These are phyloP conservation scores for Pristiophorus japonicus DNA, from an alignment of 2,113 vertebrate genomes.

Conservation along the genomic window DNA sequence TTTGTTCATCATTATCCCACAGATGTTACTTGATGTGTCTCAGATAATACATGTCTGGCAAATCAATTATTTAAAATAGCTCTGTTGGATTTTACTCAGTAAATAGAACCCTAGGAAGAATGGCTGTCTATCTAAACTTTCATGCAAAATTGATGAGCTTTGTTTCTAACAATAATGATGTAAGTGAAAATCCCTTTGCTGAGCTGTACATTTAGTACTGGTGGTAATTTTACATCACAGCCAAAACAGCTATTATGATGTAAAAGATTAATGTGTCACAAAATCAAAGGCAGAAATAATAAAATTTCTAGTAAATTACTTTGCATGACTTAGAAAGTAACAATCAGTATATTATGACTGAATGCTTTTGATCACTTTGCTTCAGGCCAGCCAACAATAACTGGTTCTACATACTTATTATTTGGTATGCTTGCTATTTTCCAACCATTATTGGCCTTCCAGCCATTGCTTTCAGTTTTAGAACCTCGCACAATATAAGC, in stretches of 20 bases:
- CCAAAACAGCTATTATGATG: background rate
- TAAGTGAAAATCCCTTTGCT: no score
- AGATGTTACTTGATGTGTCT: background rate
- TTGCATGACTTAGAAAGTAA: background rate
- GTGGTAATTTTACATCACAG: background rate
- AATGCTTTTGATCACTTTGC: background rate
- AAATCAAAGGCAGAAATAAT: slow-evolving; percentile 16
- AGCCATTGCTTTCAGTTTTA: background rate
- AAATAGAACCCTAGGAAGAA: background rate
- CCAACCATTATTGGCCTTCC: background rate
- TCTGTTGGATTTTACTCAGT: background rate
- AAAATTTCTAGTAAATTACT: slow-evolving; percentile 8
- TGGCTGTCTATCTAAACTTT: background rate
- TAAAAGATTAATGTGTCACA: background rate
- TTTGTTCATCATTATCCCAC: background rate
- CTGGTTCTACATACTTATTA: background rate
- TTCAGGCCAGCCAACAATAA: background rate
- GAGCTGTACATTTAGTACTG: background rate
- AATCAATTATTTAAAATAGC: background rate
- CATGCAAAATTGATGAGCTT: background rate
- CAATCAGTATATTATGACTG: background rate
- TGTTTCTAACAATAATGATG: no score
- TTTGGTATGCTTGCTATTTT: background rate
- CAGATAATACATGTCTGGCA: background rate
- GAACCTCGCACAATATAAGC: background rate